Base-by-base conservation (phyloP, 2,888 invertebrate species). In the Euzophera pinguis region DNA sequence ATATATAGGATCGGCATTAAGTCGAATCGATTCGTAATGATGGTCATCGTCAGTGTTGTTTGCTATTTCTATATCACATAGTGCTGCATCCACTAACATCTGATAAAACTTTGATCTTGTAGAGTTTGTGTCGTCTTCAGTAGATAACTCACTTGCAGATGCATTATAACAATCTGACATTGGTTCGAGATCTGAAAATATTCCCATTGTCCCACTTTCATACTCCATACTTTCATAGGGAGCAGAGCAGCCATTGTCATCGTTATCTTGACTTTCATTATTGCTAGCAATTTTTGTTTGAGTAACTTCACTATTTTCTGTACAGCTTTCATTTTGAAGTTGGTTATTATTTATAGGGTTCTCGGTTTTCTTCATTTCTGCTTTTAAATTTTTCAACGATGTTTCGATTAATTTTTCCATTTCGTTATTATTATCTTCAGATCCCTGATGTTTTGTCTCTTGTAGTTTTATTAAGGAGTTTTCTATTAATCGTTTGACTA, bases 211-310 rank as follows among this genome's bases (percentile, higher is more conserved):
- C 77, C 91, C 92, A 78, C 92, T 92, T 74, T 93, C 93, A 59
- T 93, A 93, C 84, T 94, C 94, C 88, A 94, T 94, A 78, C 93
- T 90, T 85, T 94, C 94, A 82, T 94, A 94, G 81, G 94, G 94
- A 77, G 94, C 94, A 69, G 94, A 94, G 84, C 92, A 92, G 85
- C 91, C 89, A 74, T 91, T 92, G 59, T 91, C 78, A 81, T 91
- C 81, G 62, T 78, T 83, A 59, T 86, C 85, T 69, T 68, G 70
- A 64, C 68, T 71, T 61, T 67, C 66, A 50, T 73, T 61, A 53
- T 71, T 65, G 57, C 79, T 75, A 50, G 53, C 66, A 55, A 54
- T 58, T 66, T 68, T 66, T 58, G 73, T 63, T 63, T 74, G 74
- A 55, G 69, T 73, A 47, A 62, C 66, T 53, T 68, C 69, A 52